A percentile compares a stretch with the other conserved stretches of the same genome.
phyloP scores from a whole-genome alignment of 2,113 vertebrate genomes.

The Eupsittula cactorum region DNA sequence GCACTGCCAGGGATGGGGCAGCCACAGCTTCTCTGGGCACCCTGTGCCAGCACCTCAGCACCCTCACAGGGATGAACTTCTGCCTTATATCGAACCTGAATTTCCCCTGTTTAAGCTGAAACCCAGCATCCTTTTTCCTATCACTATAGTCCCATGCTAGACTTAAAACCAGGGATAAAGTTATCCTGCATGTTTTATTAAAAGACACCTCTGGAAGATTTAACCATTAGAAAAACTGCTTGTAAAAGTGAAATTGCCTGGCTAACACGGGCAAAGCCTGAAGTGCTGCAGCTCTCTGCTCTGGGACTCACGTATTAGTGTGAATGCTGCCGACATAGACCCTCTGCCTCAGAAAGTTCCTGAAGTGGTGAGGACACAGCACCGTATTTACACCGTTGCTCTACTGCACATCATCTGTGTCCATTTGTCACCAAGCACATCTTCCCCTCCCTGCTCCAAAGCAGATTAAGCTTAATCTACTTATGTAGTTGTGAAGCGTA shows the following conservation, averaged over 20 bases:
- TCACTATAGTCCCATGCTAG: not conserved
- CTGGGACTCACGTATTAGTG: not conserved
- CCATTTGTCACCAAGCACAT: not conserved
- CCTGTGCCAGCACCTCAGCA: not conserved
- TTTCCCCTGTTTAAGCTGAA: not conserved
- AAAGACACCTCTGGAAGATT: not conserved
- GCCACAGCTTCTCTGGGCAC: not conserved
- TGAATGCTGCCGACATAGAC: not conserved
- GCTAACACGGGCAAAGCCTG: not conserved
- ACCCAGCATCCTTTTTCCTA: not conserved
- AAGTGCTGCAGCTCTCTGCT: not conserved
- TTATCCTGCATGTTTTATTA: not conserved
- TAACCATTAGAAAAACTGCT: not conserved
- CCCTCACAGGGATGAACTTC: not conserved
- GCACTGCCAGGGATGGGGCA: not conserved
- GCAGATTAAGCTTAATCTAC: slow-evolving; percentile 51
- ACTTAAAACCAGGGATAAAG: not conserved
- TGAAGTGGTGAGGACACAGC: not conserved
- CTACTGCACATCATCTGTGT: not conserved
- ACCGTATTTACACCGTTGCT: not conserved
- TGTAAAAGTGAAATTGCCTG: not conserved
- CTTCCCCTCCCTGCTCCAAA: slow-evolving; percentile 14
- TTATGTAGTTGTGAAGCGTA: slow-evolving; percentile 61
- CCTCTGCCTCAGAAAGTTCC: not conserved
- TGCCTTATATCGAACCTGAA: not conserved